These are phyloP conservation scores for Maniola hyperantus DNA, from an alignment of 2,888 invertebrate species.

Conservation along the genomic window DNA sequence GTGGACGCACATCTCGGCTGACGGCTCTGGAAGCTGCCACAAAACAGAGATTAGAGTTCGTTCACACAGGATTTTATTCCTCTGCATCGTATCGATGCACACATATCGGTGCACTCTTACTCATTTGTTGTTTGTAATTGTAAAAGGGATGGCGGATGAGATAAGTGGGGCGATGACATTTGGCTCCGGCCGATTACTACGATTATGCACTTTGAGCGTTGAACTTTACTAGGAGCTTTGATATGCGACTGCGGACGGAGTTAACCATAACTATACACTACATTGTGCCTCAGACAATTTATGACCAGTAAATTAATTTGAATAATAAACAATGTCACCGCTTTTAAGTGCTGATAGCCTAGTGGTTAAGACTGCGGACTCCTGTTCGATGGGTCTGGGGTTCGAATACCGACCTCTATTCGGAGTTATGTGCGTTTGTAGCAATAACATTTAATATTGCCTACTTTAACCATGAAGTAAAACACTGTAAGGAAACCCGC, in stretches of 20 bases:
- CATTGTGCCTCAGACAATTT: not conserved
- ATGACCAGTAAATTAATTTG: slow-evolving; percentile 4
- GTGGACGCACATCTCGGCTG: slow-evolving; percentile 66
- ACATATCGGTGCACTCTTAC: slow-evolving; percentile 80
- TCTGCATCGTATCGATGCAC: slow-evolving; percentile 76
- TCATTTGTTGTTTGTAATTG: slow-evolving; percentile 82
- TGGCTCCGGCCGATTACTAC: slow-evolving; percentile 79
- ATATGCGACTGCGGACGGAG: slow-evolving; percentile 43
- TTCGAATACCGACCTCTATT: no score
- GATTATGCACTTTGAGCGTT: slow-evolving; percentile 82
- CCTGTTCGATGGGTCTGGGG: no score
- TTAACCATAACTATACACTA: slow-evolving; percentile 5
- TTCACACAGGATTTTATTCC: slow-evolving; percentile 83
- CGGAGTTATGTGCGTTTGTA: no score
- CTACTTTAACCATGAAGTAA: no score
- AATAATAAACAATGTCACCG: not conserved
- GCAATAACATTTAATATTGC: no score
- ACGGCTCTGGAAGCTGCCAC: slow-evolving; percentile 75
- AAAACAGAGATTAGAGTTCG: slow-evolving; percentile 81
- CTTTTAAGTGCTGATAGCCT: not conserved
- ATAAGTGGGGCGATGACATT: slow-evolving; percentile 82
- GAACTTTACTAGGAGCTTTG: slow-evolving; percentile 75
- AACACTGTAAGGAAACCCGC: no score
- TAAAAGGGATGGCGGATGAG: slow-evolving; percentile 83
- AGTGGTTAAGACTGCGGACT: no score